Percentiles rank a stretch among this genome's conserved stretches.
Evolutionary conservation across 2,113 vertebrate genomes (phyloP).

Genomic region (Callaeas wilsoni): DNA sequence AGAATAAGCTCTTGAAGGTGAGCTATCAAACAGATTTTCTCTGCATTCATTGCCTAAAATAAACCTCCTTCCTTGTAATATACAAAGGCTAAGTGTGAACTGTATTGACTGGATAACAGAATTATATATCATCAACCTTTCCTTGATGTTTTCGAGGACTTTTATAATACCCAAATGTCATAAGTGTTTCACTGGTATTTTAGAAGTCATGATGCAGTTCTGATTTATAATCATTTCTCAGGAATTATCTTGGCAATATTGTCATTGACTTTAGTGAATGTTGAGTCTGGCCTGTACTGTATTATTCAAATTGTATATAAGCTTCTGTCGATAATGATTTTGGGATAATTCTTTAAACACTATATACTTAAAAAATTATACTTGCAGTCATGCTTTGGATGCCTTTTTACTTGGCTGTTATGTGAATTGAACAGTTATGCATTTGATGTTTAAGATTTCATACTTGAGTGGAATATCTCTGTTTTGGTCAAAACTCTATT

Average conservation of each 20-base stretch:
- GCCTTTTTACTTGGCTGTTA: not conserved
- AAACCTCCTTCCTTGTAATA: too few relatives aligned
- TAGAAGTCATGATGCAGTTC: not conserved
- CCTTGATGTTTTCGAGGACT: not conserved
- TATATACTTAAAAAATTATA: not conserved
- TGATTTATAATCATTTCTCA: not conserved
- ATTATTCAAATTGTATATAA: not conserved
- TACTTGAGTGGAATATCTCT: not conserved
- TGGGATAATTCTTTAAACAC: not conserved
- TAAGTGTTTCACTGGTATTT: not conserved
- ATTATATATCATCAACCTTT: not conserved
- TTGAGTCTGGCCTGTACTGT: not conserved
- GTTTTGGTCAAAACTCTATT: not conserved
- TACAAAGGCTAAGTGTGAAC: not conserved
- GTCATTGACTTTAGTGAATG: not conserved
- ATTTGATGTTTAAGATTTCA: not conserved
- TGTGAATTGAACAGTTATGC: not conserved
- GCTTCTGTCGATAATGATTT: not conserved
- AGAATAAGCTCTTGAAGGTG: not conserved
- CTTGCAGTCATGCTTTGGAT: not conserved
- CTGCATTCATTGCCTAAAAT: not conserved
- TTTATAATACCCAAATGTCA: not conserved
- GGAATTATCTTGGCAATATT: not conserved
- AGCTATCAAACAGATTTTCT: not conserved
- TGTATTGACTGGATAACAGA: not conserved